Conservation (phyloP, 2,888 invertebrate genomes). For the Rhaphigaster nebulosa region DNA sequence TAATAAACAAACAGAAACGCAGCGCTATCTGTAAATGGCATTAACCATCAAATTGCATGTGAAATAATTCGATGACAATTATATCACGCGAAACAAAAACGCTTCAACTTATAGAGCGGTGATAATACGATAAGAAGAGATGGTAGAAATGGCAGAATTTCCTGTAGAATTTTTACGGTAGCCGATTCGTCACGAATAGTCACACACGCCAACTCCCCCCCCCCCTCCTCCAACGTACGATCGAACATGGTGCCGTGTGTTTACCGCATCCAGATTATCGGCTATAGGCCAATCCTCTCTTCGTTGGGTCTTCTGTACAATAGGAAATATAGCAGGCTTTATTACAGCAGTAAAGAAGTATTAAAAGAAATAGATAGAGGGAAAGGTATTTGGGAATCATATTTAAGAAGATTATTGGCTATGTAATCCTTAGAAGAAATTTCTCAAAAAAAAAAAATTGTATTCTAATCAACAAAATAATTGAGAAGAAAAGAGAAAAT, state of each 20-base stretch:
- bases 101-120: constrained; percentile 15
- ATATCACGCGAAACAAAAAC: background rate
- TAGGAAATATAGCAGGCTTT: background rate
- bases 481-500: background rate
- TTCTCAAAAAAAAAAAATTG: too few relatives aligned
- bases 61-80: constrained; percentile 17
- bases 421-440: too few relatives aligned
- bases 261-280: background rate
- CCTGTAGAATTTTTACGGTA: constrained; percentile 26
- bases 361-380: too few relatives aligned
- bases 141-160: constrained; percentile 27
- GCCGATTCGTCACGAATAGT: constrained; percentile 7
- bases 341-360: too few relatives aligned
- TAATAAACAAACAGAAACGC: background rate
- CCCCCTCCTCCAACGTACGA: background rate
- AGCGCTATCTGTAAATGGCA: background rate
- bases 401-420: too few relatives aligned
- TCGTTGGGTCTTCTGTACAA: background rate
- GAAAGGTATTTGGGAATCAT: too few relatives aligned
- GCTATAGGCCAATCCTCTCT: background rate
- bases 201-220: background rate
- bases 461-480: background rate
- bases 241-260: background rate
- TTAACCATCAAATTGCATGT: background rate
- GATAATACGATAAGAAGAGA: constrained; percentile 5